Conservation (phyloP, 2,888 invertebrate species). For the Apeira syringaria region DNA sequence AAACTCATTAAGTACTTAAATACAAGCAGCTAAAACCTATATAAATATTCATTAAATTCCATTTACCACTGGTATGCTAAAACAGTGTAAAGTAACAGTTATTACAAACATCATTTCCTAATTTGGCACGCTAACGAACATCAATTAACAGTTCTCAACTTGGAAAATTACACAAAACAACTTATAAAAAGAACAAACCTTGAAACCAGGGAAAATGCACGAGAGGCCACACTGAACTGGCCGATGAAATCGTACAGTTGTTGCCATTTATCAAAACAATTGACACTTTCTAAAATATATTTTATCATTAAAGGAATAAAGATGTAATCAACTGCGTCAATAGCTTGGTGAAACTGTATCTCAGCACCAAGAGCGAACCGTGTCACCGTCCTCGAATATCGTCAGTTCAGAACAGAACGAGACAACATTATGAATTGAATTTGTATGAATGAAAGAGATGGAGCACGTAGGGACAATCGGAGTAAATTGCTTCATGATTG, state of each 20-base stretch:
- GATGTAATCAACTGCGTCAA: slow-evolving; percentile 18
- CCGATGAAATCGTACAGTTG: slow-evolving; percentile 50
- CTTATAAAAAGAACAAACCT: slow-evolving; percentile 47
- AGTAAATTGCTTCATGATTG: slow-evolving; percentile 79
- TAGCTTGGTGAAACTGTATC: slow-evolving; percentile 38
- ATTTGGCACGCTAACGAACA: slow-evolving; percentile 29
- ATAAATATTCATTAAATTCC: slow-evolving; percentile 15
- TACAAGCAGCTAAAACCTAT: slow-evolving; percentile 2
- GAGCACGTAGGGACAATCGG: slow-evolving; percentile 55
- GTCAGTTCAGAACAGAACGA: slow-evolving; percentile 45
- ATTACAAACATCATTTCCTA: slow-evolving; percentile 13
- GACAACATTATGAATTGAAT: slow-evolving; percentile 33
- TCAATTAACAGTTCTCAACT: slow-evolving; percentile 48
- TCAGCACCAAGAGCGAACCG: slow-evolving; percentile 54
- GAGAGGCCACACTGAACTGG: slow-evolving; percentile 53
- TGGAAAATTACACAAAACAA: slow-evolving; percentile 45
- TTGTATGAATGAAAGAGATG: slow-evolving; percentile 40
- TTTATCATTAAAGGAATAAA: not conserved
- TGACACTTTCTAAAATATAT: slow-evolving; percentile 15
- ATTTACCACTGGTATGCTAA: slow-evolving; percentile 14
- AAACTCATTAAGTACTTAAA: not conserved
- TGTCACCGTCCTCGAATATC: slow-evolving; percentile 62
- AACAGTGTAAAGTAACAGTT: not conserved
- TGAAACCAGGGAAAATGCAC: slow-evolving; percentile 60
- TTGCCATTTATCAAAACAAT: slow-evolving; percentile 30